Base-by-base conservation (phyloP, 2,113 vertebrate species). In the Podarcis cretensis region DNA sequence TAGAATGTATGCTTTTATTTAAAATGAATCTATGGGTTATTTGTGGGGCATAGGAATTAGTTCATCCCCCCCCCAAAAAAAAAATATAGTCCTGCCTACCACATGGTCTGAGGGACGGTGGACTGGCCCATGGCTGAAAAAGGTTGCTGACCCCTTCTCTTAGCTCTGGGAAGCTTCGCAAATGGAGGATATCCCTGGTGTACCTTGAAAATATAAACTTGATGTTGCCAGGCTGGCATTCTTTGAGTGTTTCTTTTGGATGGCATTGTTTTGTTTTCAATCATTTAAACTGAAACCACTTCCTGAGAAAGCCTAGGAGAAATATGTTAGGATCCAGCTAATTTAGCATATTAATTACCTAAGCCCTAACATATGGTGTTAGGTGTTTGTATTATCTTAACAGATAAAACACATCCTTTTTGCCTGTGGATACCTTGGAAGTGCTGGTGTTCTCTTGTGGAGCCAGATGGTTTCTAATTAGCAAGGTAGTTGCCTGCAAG, bases 381-480 rank as follows among this genome's bases (percentile, higher is more conserved):
- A 89, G 87, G 87, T 92, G 81, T 75, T 84, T 89, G 48, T 88
- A 14, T 82, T 89, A 75, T 89, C 83, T 32, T 37, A 82, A 84
- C 25, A 92, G 37, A 93, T 81, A 87, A 93, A 95, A 90, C 43
- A 1, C 40, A 80, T 90, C 84, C 76, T 91, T 92, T 92, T 85
- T 68, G 88, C 80, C 68, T 27, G 74, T 87, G 78, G 83, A 89
- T 89, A 79, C 89, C 84, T 12, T 43, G 65, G 73, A 91, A 89
- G 9, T 81, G 87, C 76, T 54, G 83, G 20, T 75, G 63, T 77
- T 27, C 59, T 92, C 93, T 94, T 73, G 48, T 30, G 80, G 48
- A 86, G 78, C 91, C 95, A 95, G 90, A 94, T 95, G 91, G 91
- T 87, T 92, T 95, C 91, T 94, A 94, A 94, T 95, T 94, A 93